Evolutionary conservation across 2,113 vertebrate species (phyloP).

Genomic region (Seriola dumerili): DNA sequence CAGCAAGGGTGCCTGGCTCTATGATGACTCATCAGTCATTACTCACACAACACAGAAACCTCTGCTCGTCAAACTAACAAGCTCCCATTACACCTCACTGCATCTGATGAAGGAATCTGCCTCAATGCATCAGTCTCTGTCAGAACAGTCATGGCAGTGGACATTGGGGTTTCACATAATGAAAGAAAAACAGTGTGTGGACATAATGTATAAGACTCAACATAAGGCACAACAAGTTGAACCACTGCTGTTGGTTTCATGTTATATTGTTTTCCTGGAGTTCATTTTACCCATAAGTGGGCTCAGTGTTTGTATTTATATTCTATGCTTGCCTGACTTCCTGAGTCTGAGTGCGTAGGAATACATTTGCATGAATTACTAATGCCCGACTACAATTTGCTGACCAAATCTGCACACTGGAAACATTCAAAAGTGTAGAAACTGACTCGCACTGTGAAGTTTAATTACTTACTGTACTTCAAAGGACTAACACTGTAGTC

Average conservation of each 20-base stretch:
- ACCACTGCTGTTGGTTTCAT: not conserved
- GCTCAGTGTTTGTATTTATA: not conserved
- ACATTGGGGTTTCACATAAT: not conserved
- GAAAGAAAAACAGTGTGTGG: not conserved
- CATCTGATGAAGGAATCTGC: conserved; percentile 45
- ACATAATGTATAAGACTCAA: not conserved
- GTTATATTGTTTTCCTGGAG: not conserved
- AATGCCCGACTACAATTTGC: not conserved
- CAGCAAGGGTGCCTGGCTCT: not conserved
- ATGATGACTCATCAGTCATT: conserved; percentile 61
- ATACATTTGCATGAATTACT: not conserved
- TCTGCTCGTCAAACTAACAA: conserved; percentile 49
- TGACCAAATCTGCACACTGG: not conserved
- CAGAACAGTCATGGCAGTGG: conserved; percentile 9
- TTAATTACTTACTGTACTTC: not conserved
- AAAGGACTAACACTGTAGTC: not conserved
- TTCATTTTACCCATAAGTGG: not conserved
- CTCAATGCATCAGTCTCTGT: conserved; percentile 49
- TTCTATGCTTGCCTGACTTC: not conserved
- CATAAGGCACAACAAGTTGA: not conserved
- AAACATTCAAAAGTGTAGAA: not conserved
- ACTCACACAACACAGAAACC: conserved; percentile 44
- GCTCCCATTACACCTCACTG: conserved; percentile 26
- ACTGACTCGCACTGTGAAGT: not conserved
- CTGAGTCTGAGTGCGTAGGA: not conserved